Conservation (phyloP, 1,140 invertebrate species). For the Cryptotermes secundus region DNA sequence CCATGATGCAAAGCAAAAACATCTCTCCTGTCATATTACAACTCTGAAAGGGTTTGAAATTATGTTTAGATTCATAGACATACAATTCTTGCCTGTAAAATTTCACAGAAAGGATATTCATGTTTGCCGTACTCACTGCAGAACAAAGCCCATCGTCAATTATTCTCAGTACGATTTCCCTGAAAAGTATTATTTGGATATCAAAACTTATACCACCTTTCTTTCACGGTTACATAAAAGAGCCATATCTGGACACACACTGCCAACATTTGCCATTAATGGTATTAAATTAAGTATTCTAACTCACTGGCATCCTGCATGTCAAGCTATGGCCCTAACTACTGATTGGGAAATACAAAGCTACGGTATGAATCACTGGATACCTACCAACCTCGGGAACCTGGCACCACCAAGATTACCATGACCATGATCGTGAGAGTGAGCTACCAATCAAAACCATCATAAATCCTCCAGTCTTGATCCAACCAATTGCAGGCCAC, state of each 20-base stretch:
- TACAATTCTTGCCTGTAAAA: no score
- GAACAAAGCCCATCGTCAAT: no score
- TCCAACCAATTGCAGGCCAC: conserved; percentile 16
- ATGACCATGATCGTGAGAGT: conserved; percentile 13
- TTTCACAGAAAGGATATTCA: no score
- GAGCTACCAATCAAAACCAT: conserved; percentile 19
- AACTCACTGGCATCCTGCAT: background rate
- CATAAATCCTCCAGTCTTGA: conserved; percentile 7
- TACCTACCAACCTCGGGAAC: conserved; percentile 8
- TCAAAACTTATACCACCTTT: background rate
- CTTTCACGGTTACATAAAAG: background rate
- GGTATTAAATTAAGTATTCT: background rate
- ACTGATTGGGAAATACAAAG: conserved; percentile 5
- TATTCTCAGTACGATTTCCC: no score
- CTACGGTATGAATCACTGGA: conserved; percentile 11
- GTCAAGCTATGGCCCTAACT: background rate
- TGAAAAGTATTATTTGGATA: no score
- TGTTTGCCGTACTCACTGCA: no score
- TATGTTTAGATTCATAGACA: no score
- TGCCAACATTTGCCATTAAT: background rate
- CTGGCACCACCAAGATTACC: conserved; percentile 11
- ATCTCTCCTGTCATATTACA: no score
- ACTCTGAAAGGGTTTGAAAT: no score
- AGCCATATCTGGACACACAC: background rate
- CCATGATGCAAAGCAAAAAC: no score